phyloP scores from a whole-genome alignment of 2,113 vertebrate genomes.

The Ginglymostoma cirratum region DNA sequence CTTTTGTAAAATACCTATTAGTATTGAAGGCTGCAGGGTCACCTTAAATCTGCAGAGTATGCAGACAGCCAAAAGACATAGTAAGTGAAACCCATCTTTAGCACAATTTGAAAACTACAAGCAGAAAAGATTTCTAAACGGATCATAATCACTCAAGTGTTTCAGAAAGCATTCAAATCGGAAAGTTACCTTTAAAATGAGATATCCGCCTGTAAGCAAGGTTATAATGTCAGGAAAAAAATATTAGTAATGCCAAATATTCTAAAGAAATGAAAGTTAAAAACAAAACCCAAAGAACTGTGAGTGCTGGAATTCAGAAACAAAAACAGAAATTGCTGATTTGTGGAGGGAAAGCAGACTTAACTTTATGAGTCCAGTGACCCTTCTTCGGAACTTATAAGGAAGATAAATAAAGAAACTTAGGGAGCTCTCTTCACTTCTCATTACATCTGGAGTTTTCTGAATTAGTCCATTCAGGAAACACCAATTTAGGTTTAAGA shows the following conservation, averaged over 20 bases:
- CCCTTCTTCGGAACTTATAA: too few relatives aligned
- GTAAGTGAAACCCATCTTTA: not conserved
- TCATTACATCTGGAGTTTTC: not conserved
- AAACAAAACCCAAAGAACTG: too few relatives aligned
- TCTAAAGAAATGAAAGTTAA: not conserved
- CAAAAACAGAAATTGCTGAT: too few relatives aligned
- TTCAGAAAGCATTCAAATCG: not conserved
- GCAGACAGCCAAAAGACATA: not conserved
- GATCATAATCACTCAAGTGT: conserved; percentile 17
- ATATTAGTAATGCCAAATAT: not conserved
- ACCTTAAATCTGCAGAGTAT: not conserved
- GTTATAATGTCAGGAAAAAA: not conserved
- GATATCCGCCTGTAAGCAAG: not conserved
- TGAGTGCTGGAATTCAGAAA: too few relatives aligned
- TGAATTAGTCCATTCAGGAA: not conserved
- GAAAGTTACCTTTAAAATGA: not conserved
- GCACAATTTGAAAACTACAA: conserved; percentile 1
- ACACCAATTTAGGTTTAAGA: not conserved
- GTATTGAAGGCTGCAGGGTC: not conserved
- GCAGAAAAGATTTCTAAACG: not conserved
- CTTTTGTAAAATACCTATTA: not conserved
- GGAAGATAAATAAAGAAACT: too few relatives aligned
- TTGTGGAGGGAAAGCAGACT: too few relatives aligned
- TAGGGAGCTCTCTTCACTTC: not conserved
- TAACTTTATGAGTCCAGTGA: too few relatives aligned